These are phyloP conservation scores for Strigamia crassipes DNA, from an alignment of 2,888 invertebrate genomes.

Conservation along the genomic window DNA sequence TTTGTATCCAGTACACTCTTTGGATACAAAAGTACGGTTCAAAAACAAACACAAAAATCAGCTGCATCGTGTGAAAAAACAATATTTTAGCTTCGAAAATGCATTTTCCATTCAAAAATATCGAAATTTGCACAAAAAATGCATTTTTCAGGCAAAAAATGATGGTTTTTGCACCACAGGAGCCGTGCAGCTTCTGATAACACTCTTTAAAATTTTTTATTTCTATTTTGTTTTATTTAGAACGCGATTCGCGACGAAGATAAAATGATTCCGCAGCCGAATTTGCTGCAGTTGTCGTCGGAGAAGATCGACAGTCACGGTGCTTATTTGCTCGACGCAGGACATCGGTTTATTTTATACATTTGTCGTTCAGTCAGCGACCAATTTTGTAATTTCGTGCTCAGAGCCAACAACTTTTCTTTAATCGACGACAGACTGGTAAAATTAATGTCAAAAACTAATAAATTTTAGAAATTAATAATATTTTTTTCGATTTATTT, in stretches of 20 bases:
- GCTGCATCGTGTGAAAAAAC: no score
- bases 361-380: constrained; percentile 78
- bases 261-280: constrained; percentile 64
- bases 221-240: constrained; percentile 53
- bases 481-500: constrained; percentile 53
- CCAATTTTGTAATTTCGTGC: constrained; percentile 74
- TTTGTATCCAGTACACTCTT: constrained; percentile 81
- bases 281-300: constrained; percentile 81
- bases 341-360: constrained; percentile 78
- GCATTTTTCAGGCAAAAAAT: no score
- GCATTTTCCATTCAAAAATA: no score
- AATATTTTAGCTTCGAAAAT: no score
- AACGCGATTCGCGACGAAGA: constrained; percentile 57
- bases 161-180: no score
- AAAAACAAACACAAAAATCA: not conserved
- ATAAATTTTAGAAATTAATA: not conserved
- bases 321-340: constrained; percentile 88
- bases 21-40: constrained; percentile 65
- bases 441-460: constrained; percentile 51
- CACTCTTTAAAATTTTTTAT: no score
- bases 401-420: constrained; percentile 75
- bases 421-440: constrained; percentile 72
- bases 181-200: not conserved
- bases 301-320: constrained; percentile 74
- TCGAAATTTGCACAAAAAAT: no score